phyloP scores from a whole-genome alignment of 2,797 vertebrate genomes.

The Pogonophryne albipinna region DNA sequence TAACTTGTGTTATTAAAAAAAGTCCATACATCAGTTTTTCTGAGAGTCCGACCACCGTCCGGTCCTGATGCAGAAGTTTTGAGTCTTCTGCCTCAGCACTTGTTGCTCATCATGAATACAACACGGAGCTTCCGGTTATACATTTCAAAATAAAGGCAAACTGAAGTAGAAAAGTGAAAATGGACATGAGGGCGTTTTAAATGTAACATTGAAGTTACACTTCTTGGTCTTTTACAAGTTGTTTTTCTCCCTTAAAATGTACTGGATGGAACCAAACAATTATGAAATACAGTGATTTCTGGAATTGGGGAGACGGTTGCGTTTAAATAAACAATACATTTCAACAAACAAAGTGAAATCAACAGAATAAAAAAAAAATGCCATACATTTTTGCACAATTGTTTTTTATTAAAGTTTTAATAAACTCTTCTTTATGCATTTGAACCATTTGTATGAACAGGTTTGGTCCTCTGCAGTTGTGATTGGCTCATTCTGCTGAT shows the following conservation, averaged over 20 bases:
- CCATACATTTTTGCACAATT: not conserved
- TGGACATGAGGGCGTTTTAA: not conserved
- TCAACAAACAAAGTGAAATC: not conserved
- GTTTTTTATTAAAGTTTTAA: not conserved
- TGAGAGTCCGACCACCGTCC: not conserved
- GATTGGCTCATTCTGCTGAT: slow-evolving; percentile 6
- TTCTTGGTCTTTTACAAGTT: not conserved
- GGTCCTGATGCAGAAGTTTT: slow-evolving; percentile 56
- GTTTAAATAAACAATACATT: not conserved
- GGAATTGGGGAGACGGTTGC: not conserved
- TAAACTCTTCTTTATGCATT: not conserved
- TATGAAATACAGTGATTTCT: too few relatives aligned
- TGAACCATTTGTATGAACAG: not conserved
- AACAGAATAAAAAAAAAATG: not conserved
- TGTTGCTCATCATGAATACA: not conserved
- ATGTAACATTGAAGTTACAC: not conserved
- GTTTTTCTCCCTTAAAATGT: not conserved
- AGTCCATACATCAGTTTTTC: not conserved
- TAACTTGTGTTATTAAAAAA: not conserved
- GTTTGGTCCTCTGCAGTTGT: slow-evolving; percentile 14
- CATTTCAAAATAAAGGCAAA: slow-evolving; percentile 50
- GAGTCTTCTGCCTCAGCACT: not conserved
- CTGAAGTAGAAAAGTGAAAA: not conserved
- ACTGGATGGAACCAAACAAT: not conserved
- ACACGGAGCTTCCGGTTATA: slow-evolving; percentile 24